Evolutionary conservation across 1,140 invertebrate species (phyloP), one percentile per base, ranked within the genome.

Genomic region (Linepithema humile): DNA sequence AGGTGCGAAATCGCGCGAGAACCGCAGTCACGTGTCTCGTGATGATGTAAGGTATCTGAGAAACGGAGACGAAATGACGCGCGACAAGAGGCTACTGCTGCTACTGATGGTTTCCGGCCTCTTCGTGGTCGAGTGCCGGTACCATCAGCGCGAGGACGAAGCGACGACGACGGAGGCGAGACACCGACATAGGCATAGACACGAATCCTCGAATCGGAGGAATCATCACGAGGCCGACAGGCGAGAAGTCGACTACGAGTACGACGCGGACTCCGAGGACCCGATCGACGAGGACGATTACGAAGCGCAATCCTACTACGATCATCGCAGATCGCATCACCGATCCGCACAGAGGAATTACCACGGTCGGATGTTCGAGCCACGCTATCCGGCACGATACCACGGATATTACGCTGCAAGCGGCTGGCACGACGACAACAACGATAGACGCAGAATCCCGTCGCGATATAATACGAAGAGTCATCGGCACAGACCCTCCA

Each of bases 141-240:
- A 84, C 26, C 89, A 75, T 32, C 26, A 70, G 10, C 82, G 50
- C 69, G 86, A 85, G 17, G 89, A 90, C 48, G 15, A 45, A 17
- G 23, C 50, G 1, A 50, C 32, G 32, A 73, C 75, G 69, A 32
- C 87, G 59, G 70, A 70, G n/a, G 43, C 73, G 45, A 57, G 83
- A 32, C 86, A 88, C 23, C 88, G 92, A n/a, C 92, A 92, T 48
- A 85, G 92, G 26, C 92, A 93, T 84, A 88, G 89, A 29, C 90
- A 92, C 67, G 88, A 91, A 12, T 59, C 87, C 23, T 73, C 84
- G 40, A 45, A 67, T 5, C 50, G 84, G 3, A 86, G 84, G 10
- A 85, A 85, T 40, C 77, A 80, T 2, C 84, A 85, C 23, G 80
- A 86, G 1, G 23, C 75, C 12, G 89, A 90, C 50, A 85, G 86